These are phyloP conservation scores for Philopedon plagiatum DNA, from an alignment of 2,888 invertebrate species.

Conservation along the genomic window DNA sequence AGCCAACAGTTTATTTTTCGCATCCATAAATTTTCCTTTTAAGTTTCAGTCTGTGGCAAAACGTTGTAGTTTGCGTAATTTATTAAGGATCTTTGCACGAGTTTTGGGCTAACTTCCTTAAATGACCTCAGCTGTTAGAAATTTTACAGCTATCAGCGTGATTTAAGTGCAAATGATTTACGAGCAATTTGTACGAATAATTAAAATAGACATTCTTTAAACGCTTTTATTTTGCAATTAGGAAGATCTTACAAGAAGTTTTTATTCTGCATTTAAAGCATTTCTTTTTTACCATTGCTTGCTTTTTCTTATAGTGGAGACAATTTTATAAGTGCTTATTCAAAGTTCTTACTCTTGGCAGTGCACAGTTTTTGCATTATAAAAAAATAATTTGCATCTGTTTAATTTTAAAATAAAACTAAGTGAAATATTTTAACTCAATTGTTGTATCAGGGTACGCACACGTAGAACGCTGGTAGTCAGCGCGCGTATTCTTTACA, in stretches of 20 bases:
- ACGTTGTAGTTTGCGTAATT: constrained; percentile 47
- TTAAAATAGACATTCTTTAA: constrained; percentile 15
- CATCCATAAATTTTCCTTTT: constrained; percentile 48
- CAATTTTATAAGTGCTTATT: too few relatives aligned
- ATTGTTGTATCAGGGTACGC: too few relatives aligned
- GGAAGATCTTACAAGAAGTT: not conserved
- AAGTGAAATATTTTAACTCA: too few relatives aligned
- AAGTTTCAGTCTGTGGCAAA: constrained; percentile 47
- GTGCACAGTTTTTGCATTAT: too few relatives aligned
- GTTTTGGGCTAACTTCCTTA: constrained; percentile 39
- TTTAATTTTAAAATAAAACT: too few relatives aligned
- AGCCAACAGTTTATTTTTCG: constrained; percentile 54
- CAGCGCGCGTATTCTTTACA: too few relatives aligned
- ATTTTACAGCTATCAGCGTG: constrained; percentile 49
- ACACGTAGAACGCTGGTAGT: too few relatives aligned
- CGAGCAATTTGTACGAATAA: constrained; percentile 22
- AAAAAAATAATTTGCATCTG: too few relatives aligned
- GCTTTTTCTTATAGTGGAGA: too few relatives aligned
- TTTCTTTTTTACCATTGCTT: too few relatives aligned
- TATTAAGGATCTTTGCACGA: constrained; percentile 49
- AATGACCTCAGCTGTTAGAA: constrained; percentile 49
- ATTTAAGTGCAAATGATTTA: constrained; percentile 41
- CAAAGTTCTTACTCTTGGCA: too few relatives aligned
- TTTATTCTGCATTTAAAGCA: too few relatives aligned
- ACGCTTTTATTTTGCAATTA: not conserved